Evolutionary conservation across 2,113 vertebrate species (phyloP).

Genomic region (Tyto alba): DNA sequence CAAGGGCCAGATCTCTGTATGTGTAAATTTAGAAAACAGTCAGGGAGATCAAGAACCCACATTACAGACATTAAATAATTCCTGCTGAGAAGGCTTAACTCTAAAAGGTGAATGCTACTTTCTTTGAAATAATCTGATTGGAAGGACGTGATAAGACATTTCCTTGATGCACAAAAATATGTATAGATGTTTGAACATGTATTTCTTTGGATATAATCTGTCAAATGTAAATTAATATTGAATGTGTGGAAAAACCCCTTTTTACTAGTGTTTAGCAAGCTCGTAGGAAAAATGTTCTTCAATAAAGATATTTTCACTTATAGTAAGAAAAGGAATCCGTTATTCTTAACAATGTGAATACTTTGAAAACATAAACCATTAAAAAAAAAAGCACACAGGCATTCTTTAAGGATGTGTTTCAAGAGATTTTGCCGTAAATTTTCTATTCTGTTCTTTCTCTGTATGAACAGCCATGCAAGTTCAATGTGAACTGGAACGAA

Average conservation of each 20-base stretch:
- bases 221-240: background rate
- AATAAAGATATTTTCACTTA: background rate
- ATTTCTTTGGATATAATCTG: background rate
- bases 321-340: background rate
- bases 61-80: background rate
- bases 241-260: background rate
- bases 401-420: background rate
- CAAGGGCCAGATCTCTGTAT: background rate
- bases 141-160: background rate
- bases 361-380: background rate
- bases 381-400: background rate
- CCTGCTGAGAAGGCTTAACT: background rate
- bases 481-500: background rate
- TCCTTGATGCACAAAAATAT: background rate
- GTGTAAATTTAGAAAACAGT: background rate
- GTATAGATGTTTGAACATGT: background rate
- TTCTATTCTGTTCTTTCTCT: background rate
- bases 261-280: background rate
- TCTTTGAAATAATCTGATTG: background rate
- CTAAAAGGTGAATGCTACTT: background rate
- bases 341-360: background rate
- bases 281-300: background rate
- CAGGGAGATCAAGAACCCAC: background rate
- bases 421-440: background rate
- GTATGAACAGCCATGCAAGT: background rate